Conservation (phyloP, 1,140 invertebrate genomes). For the Drosophila paulistorum region DNA sequence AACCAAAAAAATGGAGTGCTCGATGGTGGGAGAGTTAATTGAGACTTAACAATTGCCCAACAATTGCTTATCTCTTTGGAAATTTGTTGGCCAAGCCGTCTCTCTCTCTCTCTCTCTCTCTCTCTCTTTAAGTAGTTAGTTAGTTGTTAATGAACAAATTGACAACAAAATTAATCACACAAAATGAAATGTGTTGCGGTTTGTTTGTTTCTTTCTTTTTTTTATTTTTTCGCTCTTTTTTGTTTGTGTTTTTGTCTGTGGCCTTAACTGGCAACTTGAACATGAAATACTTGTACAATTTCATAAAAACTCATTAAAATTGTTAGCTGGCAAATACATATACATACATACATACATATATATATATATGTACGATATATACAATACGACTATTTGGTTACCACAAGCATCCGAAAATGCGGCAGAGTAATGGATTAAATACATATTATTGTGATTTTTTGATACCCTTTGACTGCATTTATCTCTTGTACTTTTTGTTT, state of each 20-base stretch:
- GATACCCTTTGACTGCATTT: background rate
- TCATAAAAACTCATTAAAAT: slow-evolving; percentile 77
- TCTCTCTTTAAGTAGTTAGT: slow-evolving; percentile 27
- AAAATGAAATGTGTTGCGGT: slow-evolving; percentile 54
- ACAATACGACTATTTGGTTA: slow-evolving; percentile 38
- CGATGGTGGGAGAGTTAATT: background rate
- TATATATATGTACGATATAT: slow-evolving; percentile 16
- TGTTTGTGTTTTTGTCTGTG: slow-evolving; percentile 24
- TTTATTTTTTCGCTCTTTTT: slow-evolving; percentile 23
- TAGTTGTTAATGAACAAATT: slow-evolving; percentile 59
- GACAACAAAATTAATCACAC: slow-evolving; percentile 59
- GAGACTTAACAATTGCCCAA: slow-evolving; percentile 1
- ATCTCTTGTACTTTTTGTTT: no score
- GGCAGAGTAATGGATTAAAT: background rate
- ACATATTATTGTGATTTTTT: background rate
- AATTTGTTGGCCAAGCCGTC: slow-evolving; percentile 43
- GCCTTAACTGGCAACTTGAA: slow-evolving; percentile 56
- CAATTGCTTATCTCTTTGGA: background rate
- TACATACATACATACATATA: slow-evolving; percentile 14
- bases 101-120: slow-evolving; percentile 8
- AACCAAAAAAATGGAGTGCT: background rate
- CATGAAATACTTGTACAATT: slow-evolving; percentile 59
- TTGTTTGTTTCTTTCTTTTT: slow-evolving; percentile 37
- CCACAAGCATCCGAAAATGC: slow-evolving; percentile 38
- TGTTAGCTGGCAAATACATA: slow-evolving; percentile 43